These are phyloP conservation scores for Phoebastria nigripes DNA, from an alignment of 2,797 vertebrate genomes.

Conservation along the genomic window DNA sequence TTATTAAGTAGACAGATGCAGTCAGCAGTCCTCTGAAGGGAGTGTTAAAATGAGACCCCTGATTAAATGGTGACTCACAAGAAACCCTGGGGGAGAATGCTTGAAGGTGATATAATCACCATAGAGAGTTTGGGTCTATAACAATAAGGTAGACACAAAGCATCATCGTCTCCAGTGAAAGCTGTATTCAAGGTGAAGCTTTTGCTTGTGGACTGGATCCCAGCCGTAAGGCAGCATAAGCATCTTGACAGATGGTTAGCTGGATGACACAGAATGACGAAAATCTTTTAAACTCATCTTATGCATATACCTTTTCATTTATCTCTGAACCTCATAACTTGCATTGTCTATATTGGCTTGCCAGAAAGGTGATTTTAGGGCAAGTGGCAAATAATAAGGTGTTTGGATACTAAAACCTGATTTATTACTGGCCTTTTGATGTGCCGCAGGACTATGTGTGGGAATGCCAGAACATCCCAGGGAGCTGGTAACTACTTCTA, in stretches of 20 bases:
- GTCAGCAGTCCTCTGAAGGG: neutral
- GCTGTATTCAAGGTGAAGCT: neutral
- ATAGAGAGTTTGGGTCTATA: neutral
- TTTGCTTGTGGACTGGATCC: neutral
- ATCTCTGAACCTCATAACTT: neutral
- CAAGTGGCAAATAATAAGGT: neutral
- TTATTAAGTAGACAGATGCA: neutral
- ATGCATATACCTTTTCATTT: neutral
- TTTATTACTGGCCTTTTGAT: neutral
- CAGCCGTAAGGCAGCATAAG: neutral
- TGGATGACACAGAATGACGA: neutral
- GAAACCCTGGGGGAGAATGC: neutral
- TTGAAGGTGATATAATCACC: neutral
- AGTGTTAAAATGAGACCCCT: neutral
- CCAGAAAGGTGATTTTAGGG: neutral
- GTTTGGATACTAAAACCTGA: neutral
- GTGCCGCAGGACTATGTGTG: neutral
- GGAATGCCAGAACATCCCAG: neutral
- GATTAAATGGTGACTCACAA: constrained; percentile 13
- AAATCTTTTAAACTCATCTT: neutral
- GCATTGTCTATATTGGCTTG: neutral
- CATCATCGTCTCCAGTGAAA: neutral
- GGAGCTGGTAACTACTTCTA: neutral
- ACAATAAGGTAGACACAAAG: neutral
- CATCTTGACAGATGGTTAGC: neutral